A percentile compares a stretch with the other conserved stretches of the same genome.
These are phyloP conservation scores for Chaetodon auriga DNA, from an alignment of 2,113 vertebrate genomes.

Conservation along the genomic window DNA sequence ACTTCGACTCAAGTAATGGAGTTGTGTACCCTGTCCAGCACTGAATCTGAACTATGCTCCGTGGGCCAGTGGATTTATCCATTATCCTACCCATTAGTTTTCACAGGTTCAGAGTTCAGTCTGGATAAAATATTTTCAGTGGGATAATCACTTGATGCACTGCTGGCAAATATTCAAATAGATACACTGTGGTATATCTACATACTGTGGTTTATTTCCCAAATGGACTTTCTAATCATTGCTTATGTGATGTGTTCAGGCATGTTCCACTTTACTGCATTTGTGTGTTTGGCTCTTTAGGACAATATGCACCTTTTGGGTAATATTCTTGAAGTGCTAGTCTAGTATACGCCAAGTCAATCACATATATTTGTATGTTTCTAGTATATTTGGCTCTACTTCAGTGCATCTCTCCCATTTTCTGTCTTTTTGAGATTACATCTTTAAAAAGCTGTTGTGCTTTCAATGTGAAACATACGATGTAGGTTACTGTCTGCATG, in stretches of 20 bases:
- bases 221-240: not conserved
- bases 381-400: not conserved
- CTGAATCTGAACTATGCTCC: not conserved
- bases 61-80: slow-evolving; percentile 2
- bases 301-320: not conserved
- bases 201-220: not conserved
- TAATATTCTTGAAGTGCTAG: too few species aligned
- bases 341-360: not conserved
- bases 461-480: not conserved
- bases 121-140: slow-evolving; percentile 9
- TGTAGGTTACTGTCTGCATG: not conserved
- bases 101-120: slow-evolving; percentile 40
- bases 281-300: not conserved
- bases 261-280: not conserved
- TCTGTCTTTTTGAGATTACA: not conserved
- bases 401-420: not conserved
- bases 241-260: not conserved
- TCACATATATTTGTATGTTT: not conserved
- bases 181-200: not conserved
- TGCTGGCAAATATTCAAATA: not conserved
- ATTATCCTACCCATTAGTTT: slow-evolving; percentile 42
- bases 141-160: slow-evolving; percentile 20
- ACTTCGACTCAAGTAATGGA: too few species aligned
- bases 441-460: not conserved
- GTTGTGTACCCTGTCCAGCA: too few species aligned